These are phyloP conservation scores for Gorsachius magnificus DNA, from an alignment of 2,797 vertebrate genomes.

Conservation along the genomic window DNA sequence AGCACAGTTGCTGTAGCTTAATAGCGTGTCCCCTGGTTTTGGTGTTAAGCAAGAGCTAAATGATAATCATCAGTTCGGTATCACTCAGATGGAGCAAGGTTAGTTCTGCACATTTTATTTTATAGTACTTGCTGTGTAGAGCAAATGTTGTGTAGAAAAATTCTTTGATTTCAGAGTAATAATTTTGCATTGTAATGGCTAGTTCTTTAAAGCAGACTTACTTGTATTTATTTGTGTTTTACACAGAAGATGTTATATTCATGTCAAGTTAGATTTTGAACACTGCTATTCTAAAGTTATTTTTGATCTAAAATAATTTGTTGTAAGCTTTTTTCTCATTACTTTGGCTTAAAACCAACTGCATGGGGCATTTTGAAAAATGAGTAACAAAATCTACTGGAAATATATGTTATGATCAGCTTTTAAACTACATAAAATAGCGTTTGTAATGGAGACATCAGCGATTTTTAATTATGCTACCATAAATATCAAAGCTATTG, in stretches of 20 bases:
- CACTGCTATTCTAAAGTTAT: background rate
- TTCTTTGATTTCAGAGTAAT: background rate
- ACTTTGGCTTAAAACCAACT: background rate
- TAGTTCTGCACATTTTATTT: background rate
- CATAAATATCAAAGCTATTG: background rate
- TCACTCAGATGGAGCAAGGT: background rate
- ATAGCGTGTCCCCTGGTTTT: background rate
- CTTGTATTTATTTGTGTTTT: background rate
- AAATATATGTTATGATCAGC: slow-evolving; percentile 15
- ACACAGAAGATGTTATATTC: background rate
- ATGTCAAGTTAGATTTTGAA: slow-evolving; percentile 1
- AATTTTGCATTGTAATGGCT: background rate
- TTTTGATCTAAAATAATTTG: background rate
- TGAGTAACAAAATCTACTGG: background rate
- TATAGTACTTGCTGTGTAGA: background rate
- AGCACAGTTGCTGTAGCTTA: background rate
- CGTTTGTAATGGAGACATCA: slow-evolving; percentile 7
- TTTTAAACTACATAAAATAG: background rate
- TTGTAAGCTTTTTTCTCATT: background rate
- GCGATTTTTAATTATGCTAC: background rate
- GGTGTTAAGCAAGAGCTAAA: background rate
- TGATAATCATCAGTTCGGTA: background rate
- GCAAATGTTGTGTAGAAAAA: background rate
- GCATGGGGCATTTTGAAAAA: background rate
- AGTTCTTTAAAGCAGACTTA: background rate